Conservation (phyloP, 2,113 vertebrate genomes). For the Chaenocephalus aceratus region DNA sequence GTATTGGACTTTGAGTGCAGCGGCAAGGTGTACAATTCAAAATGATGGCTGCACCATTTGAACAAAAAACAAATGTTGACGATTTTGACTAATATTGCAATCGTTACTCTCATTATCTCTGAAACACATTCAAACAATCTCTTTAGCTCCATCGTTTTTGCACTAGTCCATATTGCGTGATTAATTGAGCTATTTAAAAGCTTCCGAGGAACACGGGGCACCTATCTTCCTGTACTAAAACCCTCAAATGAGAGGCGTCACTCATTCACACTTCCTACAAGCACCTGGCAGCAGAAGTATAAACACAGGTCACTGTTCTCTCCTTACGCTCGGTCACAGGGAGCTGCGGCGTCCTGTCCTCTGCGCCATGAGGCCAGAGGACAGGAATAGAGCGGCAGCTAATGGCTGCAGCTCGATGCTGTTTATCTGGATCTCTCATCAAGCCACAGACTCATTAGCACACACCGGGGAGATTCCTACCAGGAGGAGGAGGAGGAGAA, state of each 20-base stretch:
- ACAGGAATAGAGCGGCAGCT: conserved; percentile 72
- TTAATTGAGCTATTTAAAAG: too few relatives aligned
- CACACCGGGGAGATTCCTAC: conserved; percentile 65
- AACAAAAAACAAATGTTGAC: too few relatives aligned
- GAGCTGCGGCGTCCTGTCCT: conserved; percentile 66
- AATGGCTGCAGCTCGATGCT: conserved; percentile 62
- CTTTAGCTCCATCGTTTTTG: too few relatives aligned
- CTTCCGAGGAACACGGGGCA: background rate
- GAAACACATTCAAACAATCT: too few relatives aligned
- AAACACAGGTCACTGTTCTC: conserved; percentile 32
- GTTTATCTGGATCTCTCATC: conserved; percentile 80
- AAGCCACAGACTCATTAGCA: conserved; percentile 67
- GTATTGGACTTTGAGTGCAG: background rate
- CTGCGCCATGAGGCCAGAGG: conserved; percentile 57
- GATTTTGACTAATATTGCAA: too few relatives aligned
- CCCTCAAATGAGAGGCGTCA: conserved; percentile 1
- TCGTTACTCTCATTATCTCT: too few relatives aligned
- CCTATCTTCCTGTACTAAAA: conserved; percentile 10
- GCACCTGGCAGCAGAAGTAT: conserved; percentile 56
- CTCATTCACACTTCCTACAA: conserved; percentile 15
- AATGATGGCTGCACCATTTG: too few relatives aligned
- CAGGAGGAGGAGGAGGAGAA: background rate
- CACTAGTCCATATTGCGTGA: too few relatives aligned
- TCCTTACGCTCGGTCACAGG: conserved; percentile 60
- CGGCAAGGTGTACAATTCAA: background rate